Evolutionary conservation across 2,888 invertebrate genomes (phyloP).

Genomic region (Stenoptilia bipunctidactyla): DNA sequence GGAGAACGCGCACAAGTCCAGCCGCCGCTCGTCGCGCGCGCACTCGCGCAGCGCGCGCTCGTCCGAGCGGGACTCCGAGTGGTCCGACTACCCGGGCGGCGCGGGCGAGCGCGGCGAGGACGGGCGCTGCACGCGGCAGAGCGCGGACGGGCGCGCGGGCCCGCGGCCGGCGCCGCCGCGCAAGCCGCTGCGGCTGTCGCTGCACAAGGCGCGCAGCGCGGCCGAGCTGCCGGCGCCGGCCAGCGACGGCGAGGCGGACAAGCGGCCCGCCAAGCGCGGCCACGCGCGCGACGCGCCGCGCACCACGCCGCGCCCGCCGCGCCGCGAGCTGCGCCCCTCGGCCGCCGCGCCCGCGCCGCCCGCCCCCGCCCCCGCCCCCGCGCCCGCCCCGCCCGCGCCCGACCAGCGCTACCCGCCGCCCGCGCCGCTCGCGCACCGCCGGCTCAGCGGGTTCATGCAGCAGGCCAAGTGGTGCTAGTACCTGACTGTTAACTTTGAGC

Average conservation of each 20-base stretch:
- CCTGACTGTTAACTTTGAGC: too few species aligned
- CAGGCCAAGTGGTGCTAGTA: slow-evolving; percentile 40
- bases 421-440: slow-evolving; percentile 14
- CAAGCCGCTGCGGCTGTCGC: slow-evolving; percentile 84
- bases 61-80: slow-evolving; percentile 84
- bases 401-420: slow-evolving; percentile 46
- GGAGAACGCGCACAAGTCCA: slow-evolving; percentile 68
- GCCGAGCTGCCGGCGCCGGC: slow-evolving; percentile 72
- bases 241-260: slow-evolving; percentile 62
- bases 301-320: slow-evolving; percentile 48
- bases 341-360: slow-evolving; percentile 39
- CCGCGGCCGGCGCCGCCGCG: slow-evolving; percentile 85
- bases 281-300: slow-evolving; percentile 38
- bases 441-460: slow-evolving; percentile 21
- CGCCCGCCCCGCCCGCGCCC: slow-evolving; percentile 28
- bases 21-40: slow-evolving; percentile 50
- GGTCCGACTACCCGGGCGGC: slow-evolving; percentile 61
- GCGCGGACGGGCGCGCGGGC: slow-evolving; percentile 40
- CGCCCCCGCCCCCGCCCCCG: slow-evolving; percentile 12
- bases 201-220: slow-evolving; percentile 86
- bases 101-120: slow-evolving; percentile 66
- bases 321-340: slow-evolving; percentile 19
- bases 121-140: slow-evolving; percentile 48
- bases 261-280: slow-evolving; percentile 74
- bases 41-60: slow-evolving; percentile 78